Base-by-base conservation (phyloP, 1,140 invertebrate species). In the Saccostrea echinata region DNA sequence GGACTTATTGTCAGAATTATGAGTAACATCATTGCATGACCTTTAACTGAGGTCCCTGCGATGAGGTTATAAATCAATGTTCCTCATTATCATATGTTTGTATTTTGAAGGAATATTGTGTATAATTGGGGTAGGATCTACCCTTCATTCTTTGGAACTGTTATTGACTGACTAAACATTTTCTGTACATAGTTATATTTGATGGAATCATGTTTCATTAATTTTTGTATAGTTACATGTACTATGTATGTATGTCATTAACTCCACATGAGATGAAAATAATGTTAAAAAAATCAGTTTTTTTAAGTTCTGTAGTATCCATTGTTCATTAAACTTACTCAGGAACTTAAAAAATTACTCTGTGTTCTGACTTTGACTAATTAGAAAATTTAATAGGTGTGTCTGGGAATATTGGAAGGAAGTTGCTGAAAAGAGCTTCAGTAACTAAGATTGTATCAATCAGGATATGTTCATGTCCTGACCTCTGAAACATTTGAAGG, bases 321-420 rank as follows among this genome's bases (percentile, higher is more conserved):
- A 83, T 83, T 83, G 81, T 83, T 83, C 81, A 83, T 83, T 83
- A 83, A 83, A 83, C 35, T 53, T 83, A 83, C 81, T 83, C 81
- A 83, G 81, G 81, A 83, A 83, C 51, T 51, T 83, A 83, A 18
- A 24, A 76, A 27, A 9, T 11, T 16, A 18, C 27, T 76, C 9
- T 76, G 27, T 76, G 68, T 13, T 21, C 8, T 64, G 21, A n/a
- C 57, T 61, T 64, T 13, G 24, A 64, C 21, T 21, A 43, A 43
- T 43, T 6, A 43, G 4, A 43, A 43, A 4, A 43, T 6, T 3
- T 43, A 43, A 0, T 8, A 9, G 43, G 43, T 43, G 43, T 43
- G 43, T 43, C 43, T 43, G 9, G 9, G 4, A 9, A 43, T 43
- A 8, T 43, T 1, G 43, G 43, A 43, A 43, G 43, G 43, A 43